A percentile compares a stretch with the other conserved stretches of the same genome.
Conservation (phyloP, 2,888 invertebrate genomes). For the Theretra japonica region DNA sequence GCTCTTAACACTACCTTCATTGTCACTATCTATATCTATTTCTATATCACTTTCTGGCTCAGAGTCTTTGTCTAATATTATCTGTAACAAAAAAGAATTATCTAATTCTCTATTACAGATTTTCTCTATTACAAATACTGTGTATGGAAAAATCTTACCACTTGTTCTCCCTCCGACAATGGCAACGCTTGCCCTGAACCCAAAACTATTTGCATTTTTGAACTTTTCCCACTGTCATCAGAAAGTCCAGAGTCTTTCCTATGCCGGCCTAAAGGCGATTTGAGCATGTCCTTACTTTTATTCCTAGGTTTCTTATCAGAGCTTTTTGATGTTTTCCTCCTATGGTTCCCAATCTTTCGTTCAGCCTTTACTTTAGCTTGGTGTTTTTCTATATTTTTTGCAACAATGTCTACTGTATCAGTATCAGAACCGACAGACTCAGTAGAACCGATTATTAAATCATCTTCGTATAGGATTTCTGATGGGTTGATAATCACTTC, state of each 20-base stretch:
- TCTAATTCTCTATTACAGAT: too few species aligned
- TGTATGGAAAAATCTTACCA: constrained; percentile 64
- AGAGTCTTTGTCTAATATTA: constrained; percentile 78
- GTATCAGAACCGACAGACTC: constrained; percentile 67
- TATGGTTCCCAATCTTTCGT: constrained; percentile 74
- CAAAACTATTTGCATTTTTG: constrained; percentile 79
- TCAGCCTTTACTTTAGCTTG: constrained; percentile 60
- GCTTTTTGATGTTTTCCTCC: constrained; percentile 70
- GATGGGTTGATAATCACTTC: constrained; percentile 55
- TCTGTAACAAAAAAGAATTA: constrained; percentile 54
- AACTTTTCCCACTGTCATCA: constrained; percentile 71
- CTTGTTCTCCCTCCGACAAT: constrained; percentile 85
- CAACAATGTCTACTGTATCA: constrained; percentile 58
- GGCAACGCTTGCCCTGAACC: constrained; percentile 83
- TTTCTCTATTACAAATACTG: too few species aligned
- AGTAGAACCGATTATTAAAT: constrained; percentile 68
- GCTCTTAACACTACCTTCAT: constrained; percentile 52
- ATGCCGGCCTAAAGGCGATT: constrained; percentile 64
- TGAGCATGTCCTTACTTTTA: constrained; percentile 63
- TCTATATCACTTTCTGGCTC: constrained; percentile 85
- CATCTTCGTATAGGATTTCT: constrained; percentile 73
- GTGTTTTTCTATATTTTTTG: constrained; percentile 58
- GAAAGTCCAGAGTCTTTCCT: constrained; percentile 69
- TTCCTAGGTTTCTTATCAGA: constrained; percentile 60
- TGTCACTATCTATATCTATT: constrained; percentile 85